These are phyloP conservation scores for Agrochola lychnidis DNA, from an alignment of 2,888 invertebrate species.

Conservation along the genomic window DNA sequence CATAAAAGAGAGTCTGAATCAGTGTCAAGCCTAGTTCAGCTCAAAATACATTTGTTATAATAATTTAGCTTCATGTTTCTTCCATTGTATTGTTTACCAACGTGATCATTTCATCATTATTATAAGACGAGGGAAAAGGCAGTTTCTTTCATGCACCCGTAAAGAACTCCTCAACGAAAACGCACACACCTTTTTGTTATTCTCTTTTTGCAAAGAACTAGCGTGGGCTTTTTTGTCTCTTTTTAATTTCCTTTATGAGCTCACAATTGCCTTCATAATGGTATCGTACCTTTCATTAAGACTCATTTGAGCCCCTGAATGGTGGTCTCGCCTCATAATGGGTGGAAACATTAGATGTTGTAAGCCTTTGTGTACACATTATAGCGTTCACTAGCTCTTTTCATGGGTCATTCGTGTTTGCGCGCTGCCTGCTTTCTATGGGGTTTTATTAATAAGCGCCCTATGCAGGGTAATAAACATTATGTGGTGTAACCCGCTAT, in stretches of 20 bases:
- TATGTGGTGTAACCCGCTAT: constrained; percentile 59
- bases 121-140: constrained; percentile 54
- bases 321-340: constrained; percentile 84
- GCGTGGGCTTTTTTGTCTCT: constrained; percentile 79
- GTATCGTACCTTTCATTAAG: constrained; percentile 88
- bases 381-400: constrained; percentile 78
- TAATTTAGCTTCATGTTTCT: constrained; percentile 24
- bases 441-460: constrained; percentile 81
- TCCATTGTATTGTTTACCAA: constrained; percentile 47
- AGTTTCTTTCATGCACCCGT: constrained; percentile 67
- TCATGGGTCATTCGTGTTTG: constrained; percentile 81
- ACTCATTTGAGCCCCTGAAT: constrained; percentile 86
- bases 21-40: not conserved
- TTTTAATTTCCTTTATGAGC: constrained; percentile 88
- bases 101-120: constrained; percentile 58
- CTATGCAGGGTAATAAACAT: constrained; percentile 70
- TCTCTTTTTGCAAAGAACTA: constrained; percentile 71
- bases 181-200: constrained; percentile 72
- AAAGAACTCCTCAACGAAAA: constrained; percentile 67
- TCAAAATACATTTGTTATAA: not conserved
- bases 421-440: constrained; percentile 75
- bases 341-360: constrained; percentile 83
- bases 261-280: constrained; percentile 88
- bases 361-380: constrained; percentile 84
- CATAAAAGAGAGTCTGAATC: not conserved